phyloP scores from a whole-genome alignment of 2,797 vertebrate genomes.

The Threskiornis aethiopicus region DNA sequence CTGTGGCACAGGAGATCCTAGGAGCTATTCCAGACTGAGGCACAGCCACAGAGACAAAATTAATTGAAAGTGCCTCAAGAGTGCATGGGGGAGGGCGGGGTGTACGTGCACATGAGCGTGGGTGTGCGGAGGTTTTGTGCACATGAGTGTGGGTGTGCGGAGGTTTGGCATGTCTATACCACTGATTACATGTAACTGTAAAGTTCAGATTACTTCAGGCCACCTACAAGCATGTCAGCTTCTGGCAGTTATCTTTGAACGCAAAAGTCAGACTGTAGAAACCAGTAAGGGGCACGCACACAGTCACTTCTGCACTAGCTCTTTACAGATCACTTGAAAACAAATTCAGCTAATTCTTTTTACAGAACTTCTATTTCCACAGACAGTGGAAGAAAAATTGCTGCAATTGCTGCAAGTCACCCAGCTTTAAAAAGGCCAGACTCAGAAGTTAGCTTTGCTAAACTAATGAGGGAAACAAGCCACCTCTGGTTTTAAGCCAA shows the following conservation, averaged over 20 bases:
- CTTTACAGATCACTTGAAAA: neutral
- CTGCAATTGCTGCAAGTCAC: neutral
- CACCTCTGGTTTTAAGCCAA: neutral
- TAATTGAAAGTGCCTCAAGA: neutral
- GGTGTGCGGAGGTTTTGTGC: fast-evolving
- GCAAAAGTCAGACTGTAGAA: neutral
- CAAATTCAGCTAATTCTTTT: neutral
- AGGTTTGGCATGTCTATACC: neutral
- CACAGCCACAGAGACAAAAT: neutral
- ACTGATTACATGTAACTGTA: neutral
- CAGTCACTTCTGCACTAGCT: neutral
- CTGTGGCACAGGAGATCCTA: too few relatives aligned
- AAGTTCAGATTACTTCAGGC: neutral
- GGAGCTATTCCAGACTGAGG: neutral
- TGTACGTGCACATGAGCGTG: fast-evolving
- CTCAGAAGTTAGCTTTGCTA: neutral
- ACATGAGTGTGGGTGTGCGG: fast-evolving
- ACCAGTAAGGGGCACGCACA: fast-evolving
- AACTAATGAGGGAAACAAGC: neutral
- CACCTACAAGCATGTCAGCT: neutral
- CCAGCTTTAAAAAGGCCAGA: neutral
- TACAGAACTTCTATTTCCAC: neutral
- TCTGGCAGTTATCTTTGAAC: neutral
- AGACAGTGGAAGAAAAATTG: neutral
- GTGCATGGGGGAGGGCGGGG: fast-evolving